Evolutionary conservation across 2,797 vertebrate genomes (phyloP).

Genomic region (Jordanella pulchra): DNA sequence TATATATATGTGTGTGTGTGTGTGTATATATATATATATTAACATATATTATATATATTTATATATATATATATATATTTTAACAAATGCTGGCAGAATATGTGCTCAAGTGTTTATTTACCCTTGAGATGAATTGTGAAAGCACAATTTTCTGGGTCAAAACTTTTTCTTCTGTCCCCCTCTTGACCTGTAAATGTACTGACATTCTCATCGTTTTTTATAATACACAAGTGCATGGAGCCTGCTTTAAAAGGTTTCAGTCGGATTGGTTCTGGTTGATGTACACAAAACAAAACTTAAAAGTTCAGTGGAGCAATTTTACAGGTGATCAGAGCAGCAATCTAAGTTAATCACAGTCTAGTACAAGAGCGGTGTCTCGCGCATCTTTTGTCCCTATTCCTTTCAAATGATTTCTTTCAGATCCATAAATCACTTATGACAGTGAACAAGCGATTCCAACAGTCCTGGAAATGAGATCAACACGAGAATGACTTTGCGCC

Average conservation of each 20-base stretch:
- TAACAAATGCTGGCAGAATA: neutral
- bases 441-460: conserved; percentile 19
- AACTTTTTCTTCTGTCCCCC: neutral
- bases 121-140: neutral
- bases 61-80: neutral
- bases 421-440: conserved; percentile 4
- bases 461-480: conserved; percentile 22
- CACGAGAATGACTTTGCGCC: conserved; percentile 11
- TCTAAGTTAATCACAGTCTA: neutral
- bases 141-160: neutral
- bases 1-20: no score
- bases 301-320: neutral
- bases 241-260: neutral
- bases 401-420: neutral
- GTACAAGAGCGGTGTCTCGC: neutral
- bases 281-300: neutral
- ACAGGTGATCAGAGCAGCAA: neutral
- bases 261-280: neutral
- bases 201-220: conserved; percentile 4
- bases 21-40: no score
- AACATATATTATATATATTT: no score
- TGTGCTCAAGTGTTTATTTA: neutral
- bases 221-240: neutral
- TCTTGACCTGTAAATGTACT: conserved; percentile 14
- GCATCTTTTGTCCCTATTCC: conserved; percentile 9